Evolutionary conservation across 1,140 invertebrate genomes (phyloP), one percentile per base, ranked within the genome.

Genomic region (Drosophila tristis): DNA sequence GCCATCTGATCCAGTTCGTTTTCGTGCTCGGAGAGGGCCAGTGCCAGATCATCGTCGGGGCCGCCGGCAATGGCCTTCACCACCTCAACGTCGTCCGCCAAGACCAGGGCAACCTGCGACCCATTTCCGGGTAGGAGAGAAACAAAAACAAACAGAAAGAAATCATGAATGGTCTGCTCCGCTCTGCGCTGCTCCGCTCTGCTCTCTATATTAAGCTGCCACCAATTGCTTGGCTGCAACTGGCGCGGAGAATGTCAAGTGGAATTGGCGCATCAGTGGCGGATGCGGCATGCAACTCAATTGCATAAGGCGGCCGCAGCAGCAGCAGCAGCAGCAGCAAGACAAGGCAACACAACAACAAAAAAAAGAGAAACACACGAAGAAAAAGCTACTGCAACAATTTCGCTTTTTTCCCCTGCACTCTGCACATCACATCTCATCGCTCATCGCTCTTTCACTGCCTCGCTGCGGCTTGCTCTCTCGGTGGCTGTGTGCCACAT

Each of bases 1-100:
- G 95, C 94, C 55, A 96, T 87, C 80, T 96, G 95, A 79, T 96
- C 95, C 5, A 94, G 92, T 44, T 94, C 67, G 75, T 93, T 94
- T 55, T 94, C 94, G 59, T 93, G 93, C 45, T 95, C 94, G 15
- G 93, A 93, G 15, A 85, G 45, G 20, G 68, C 80, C 45, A 82
- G 60, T 25, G 76, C 60, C 57, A 84, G 64, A 57, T 92, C 91
- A 43, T 92, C 91, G 11, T 91, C 90, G 23, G 62, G 73, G 20
- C 61, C 62, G 31, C 90, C 82, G 9, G 94, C 89, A 42, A 95
- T 93, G 6, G 94, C 93, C 89, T 95, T 94, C 2, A 95, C 94
- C 5, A 95, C 94, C 70, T 95, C 95, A 4, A 95, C 94, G 70
- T 95, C 94, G 85, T 95, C 94, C n/a, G 79, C 79, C 35, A 61